A percentile compares a stretch with the other conserved stretches of the same genome.
Evolutionary conservation across 2,888 invertebrate species (phyloP).

Genomic region (Stenodema calcarata): DNA sequence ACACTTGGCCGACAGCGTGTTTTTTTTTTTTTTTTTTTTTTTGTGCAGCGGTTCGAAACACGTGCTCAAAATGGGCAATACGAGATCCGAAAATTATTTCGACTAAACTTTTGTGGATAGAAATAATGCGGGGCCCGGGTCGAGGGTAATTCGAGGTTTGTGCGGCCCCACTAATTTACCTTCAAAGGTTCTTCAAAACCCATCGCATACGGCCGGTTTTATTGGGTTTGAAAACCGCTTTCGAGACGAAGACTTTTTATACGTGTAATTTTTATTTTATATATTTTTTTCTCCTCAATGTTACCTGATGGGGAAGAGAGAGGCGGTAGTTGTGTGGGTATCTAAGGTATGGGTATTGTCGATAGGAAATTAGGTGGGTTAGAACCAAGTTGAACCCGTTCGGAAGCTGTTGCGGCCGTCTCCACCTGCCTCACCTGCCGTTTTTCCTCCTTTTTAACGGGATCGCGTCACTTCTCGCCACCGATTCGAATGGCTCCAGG

Average conservation of each 20-base stretch:
- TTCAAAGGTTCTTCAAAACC: not conserved
- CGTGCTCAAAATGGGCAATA: not conserved
- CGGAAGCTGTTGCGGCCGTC: not conserved
- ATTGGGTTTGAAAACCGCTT: not conserved
- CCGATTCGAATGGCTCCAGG: not conserved
- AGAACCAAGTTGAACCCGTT: not conserved
- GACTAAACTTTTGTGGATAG: not conserved
- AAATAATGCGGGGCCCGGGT: not conserved
- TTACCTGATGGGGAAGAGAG: not conserved
- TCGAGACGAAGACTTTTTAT: not conserved
- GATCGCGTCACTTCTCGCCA: not conserved
- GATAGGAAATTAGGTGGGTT: not conserved
- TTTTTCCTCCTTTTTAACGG: not conserved
- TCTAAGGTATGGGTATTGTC: not conserved
- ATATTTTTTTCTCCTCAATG: too few relatives aligned
- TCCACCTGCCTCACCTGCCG: not conserved
- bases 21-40: too few relatives aligned
- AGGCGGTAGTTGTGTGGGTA: not conserved
- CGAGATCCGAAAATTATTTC: not conserved
- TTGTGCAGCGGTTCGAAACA: not conserved
- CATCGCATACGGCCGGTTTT: constrained; percentile 15
- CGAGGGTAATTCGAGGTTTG: constrained; percentile 10
- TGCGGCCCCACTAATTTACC: constrained; percentile 12
- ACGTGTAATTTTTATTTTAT: not conserved
- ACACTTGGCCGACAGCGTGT: too few relatives aligned